Evolutionary conservation across 35 echinoderm and acorn worm genomes (phyloP), one percentile per base, ranked within the genome.

Genomic region (Patiria miniata): DNA sequence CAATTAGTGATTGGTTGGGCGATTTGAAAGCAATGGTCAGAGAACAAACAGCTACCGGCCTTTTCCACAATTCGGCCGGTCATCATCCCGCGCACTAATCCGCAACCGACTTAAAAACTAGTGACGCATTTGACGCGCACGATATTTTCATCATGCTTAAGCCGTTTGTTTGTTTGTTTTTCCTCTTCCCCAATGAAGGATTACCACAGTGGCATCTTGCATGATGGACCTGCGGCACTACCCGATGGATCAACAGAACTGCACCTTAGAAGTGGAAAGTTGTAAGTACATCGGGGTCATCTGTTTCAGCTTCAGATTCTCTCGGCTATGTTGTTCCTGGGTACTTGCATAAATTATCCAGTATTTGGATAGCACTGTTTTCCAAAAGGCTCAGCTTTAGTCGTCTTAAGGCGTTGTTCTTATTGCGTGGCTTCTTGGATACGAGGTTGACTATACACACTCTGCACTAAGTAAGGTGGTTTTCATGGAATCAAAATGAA

Each of bases 161-260:
- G 22, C 14, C 65, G 65, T 26, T 73, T 73, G 65, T 73, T 73
- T 73, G 65, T 73, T 73, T 73, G 65, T 73, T 73, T 34, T 73
- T 26, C 8, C 26, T 73, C 65, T 34, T 34, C 65, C 65, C 65
- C 15, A 36, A 73, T 55, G 69, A 69, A 98, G 95, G 81, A 94
- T 98, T 16, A 98, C 95, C 21, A 98, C 89, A 17, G 95, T 98
- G 19, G 95, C 95, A 28, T 93, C 95, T 12, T 98, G 95, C 39
- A 94, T 94, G 89, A 98, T 98, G 95, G 95, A 98, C 83, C 86
- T 98, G 40, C 68, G 88, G 51, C 78, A 98, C 76, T 98, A 98
- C 85, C 95, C 95, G 7, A 91, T 98, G 89, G 95, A 98, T 79
- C 85, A 84, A 89, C 95, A 98, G 61, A 98, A 94, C 85, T 98